Conservation (phyloP, 2,797 vertebrate species). For the Channallabes apus region DNA sequence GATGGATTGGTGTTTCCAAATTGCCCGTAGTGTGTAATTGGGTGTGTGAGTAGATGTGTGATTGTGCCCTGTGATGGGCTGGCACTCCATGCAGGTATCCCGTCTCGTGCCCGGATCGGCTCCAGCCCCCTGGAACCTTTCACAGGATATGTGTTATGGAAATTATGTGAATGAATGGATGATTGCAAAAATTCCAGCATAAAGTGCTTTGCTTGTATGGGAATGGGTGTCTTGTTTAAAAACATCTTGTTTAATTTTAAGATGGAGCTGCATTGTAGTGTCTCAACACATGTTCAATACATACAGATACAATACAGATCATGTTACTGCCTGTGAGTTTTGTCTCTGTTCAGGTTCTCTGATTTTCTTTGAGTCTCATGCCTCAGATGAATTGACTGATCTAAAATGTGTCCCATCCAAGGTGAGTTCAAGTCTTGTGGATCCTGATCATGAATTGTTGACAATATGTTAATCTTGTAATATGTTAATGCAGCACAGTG, state of each 20-base stretch:
- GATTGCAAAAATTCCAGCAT: not conserved
- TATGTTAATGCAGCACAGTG: too few relatives aligned
- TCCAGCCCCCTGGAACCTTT: too few relatives aligned
- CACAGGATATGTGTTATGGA: too few relatives aligned
- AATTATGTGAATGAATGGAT: too few relatives aligned
- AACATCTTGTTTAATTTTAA: not conserved
- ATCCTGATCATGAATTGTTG: not conserved
- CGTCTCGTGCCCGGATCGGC: too few relatives aligned
- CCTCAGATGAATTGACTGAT: not conserved
- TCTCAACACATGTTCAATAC: not conserved
- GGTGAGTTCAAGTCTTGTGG: not conserved
- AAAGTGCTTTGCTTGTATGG: not conserved
- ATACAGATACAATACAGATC: not conserved
- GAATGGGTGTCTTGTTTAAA: not conserved
- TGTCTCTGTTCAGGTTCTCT: not conserved
- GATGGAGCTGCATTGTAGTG: not conserved
- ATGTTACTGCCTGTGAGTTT: not conserved
- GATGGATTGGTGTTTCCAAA: too few relatives aligned
- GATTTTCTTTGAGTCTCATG: not conserved
- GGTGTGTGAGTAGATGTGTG: too few relatives aligned
- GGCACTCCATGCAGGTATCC: too few relatives aligned
- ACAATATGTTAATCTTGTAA: not conserved
- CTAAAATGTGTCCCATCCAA: not conserved
- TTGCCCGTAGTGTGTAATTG: too few relatives aligned
- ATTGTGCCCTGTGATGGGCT: too few relatives aligned